Percentiles rank a stretch among this genome's conserved stretches.
phyloP scores from a whole-genome alignment of 37 sponge, comb jelly and placozoan species.

The Mnemiopsis leidyi region DNA sequence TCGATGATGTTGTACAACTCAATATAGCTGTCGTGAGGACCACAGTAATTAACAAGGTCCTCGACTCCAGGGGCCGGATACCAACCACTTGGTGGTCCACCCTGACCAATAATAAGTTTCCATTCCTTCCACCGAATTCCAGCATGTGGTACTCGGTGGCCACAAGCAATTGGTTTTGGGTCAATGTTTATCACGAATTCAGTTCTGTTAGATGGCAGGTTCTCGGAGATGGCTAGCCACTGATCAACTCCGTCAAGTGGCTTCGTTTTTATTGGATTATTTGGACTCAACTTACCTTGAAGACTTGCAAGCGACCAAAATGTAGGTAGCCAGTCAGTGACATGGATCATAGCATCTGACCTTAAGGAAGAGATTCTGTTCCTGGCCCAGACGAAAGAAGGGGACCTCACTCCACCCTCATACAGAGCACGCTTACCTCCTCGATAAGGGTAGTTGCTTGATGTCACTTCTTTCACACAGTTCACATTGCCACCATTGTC shows the following conservation, averaged over 20 bases:
- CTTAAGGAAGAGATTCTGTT: background rate
- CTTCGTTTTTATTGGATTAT: slow-evolving; percentile 20
- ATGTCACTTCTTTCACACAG: slow-evolving; percentile 33
- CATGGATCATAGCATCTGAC: slow-evolving; percentile 35
- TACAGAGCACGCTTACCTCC: slow-evolving; percentile 19
- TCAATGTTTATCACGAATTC: slow-evolving; percentile 55
- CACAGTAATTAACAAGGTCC: background rate
- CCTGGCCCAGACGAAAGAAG: background rate
- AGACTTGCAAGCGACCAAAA: slow-evolving; percentile 33
- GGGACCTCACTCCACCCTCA: slow-evolving; percentile 48
- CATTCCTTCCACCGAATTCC: slow-evolving; percentile 10
- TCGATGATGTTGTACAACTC: slow-evolving; percentile 25
- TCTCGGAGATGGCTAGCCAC: slow-evolving; percentile 11
- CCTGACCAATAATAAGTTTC: slow-evolving; percentile 29
- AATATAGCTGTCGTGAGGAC: background rate
- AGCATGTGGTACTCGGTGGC: slow-evolving; percentile 23
- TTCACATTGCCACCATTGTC: slow-evolving; percentile 64
- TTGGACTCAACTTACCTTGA: background rate
- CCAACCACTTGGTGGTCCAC: slow-evolving; percentile 32
- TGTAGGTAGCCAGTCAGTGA: slow-evolving; percentile 60
- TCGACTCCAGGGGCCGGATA: background rate
- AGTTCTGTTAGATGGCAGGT: slow-evolving; percentile 2
- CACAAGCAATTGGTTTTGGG: slow-evolving; percentile 37
- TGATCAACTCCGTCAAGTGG: slow-evolving; percentile 18
- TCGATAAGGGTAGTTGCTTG: slow-evolving; percentile 27